Evolutionary conservation across 2,113 vertebrate species (phyloP).

Genomic region (Tragelaphus strepsiceros): DNA sequence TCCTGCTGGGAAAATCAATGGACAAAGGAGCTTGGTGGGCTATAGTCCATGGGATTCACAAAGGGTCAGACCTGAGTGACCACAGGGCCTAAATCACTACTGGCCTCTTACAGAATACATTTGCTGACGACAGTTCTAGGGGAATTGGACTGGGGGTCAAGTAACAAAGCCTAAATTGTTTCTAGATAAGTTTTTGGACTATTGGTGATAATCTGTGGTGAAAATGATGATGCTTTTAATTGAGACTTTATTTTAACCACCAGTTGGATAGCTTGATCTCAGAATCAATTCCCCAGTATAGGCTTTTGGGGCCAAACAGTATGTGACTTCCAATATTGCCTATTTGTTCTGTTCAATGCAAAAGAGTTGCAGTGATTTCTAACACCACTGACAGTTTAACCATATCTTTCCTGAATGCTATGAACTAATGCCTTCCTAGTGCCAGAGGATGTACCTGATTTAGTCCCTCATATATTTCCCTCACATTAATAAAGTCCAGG

Average conservation of each 20-base stretch:
- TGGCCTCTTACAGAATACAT: not conserved
- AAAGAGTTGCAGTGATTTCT: not conserved
- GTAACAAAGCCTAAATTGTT: not conserved
- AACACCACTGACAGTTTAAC: not conserved
- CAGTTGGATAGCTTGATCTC: not conserved
- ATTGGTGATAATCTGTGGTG: not conserved
- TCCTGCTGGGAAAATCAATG: not conserved
- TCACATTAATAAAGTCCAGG: not conserved
- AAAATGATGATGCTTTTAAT: not conserved
- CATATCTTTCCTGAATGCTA: not conserved
- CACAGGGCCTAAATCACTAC: not conserved
- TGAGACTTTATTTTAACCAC: constrained; percentile 10
- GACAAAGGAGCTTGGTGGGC: not conserved
- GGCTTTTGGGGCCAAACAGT: not conserved
- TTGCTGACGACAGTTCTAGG: not conserved
- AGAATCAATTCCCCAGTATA: not conserved
- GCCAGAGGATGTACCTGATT: not conserved
- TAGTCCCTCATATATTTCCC: not conserved
- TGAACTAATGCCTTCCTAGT: not conserved
- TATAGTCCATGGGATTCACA: not conserved
- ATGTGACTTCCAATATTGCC: not conserved
- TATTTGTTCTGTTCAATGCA: not conserved
- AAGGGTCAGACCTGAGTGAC: not conserved
- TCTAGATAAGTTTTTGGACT: not conserved
- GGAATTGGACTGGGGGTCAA: not conserved